Evolutionary conservation across 2,797 vertebrate species (phyloP).

Genomic region (Crypturellus tataupa): DNA sequence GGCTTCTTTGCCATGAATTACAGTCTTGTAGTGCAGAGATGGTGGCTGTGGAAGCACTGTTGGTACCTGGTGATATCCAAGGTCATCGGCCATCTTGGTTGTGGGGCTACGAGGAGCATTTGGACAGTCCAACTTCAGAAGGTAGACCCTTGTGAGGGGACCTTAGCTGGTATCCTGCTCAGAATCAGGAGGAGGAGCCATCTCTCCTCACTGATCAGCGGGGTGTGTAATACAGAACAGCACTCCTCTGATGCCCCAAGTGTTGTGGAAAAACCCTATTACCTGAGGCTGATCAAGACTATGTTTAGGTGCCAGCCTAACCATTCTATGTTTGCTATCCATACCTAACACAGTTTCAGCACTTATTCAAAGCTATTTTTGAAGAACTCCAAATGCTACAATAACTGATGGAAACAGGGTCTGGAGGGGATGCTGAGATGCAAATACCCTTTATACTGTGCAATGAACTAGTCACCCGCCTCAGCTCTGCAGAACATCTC

Average conservation of each 20-base stretch:
- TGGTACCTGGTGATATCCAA: fast-evolving
- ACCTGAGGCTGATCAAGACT: neutral
- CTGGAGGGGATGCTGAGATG: neutral
- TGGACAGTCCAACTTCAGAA: neutral
- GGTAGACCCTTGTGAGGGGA: neutral
- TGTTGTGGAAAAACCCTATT: neutral
- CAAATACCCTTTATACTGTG: neutral
- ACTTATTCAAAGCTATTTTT: neutral
- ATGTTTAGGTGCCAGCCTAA: neutral
- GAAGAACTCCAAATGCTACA: neutral
- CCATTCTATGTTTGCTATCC: neutral
- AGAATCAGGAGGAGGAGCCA: neutral
- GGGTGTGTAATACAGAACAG: neutral
- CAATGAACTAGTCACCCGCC: neutral
- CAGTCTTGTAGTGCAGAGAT: neutral
- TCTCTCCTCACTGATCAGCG: neutral
- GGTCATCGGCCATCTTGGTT: neutral
- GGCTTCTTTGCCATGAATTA: neutral
- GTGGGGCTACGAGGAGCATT: neutral
- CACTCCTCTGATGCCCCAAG: neutral
- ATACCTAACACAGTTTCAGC: neutral
- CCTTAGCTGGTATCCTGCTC: neutral
- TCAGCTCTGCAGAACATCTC: neutral
- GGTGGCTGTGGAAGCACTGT: neutral
- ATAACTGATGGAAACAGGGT: fast-evolving